Evolutionary conservation across 2,888 invertebrate genomes (phyloP).

Genomic region (Eristalinus aeneus): DNA sequence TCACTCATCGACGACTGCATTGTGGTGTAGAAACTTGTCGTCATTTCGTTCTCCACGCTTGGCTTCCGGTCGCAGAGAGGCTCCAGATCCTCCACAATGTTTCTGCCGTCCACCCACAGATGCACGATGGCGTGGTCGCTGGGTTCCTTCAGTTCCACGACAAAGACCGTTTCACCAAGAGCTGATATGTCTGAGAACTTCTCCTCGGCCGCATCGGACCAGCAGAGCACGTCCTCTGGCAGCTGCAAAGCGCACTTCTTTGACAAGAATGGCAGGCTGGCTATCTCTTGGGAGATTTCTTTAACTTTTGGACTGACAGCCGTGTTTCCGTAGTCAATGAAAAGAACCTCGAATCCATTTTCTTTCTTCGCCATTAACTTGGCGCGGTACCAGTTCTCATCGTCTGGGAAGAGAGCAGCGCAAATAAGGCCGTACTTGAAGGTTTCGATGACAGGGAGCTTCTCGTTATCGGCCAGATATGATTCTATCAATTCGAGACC

Average conservation of each 20-base stretch:
- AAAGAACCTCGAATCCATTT: conserved; percentile 84
- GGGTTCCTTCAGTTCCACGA: conserved; percentile 85
- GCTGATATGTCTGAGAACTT: conserved; percentile 86
- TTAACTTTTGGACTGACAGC: conserved; percentile 83
- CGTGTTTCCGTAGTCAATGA: conserved; percentile 87
- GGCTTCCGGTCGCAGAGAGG: conserved; percentile 81
- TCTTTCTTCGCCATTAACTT: conserved; percentile 83
- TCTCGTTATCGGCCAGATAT: conserved; percentile 83
- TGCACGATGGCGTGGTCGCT: conserved; percentile 85
- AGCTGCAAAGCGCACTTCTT: conserved; percentile 84
- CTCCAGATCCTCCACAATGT: conserved; percentile 84
- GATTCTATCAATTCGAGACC: conserved; percentile 84
- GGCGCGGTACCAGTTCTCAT: conserved; percentile 86
- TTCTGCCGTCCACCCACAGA: conserved; percentile 83
- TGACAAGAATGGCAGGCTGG: conserved; percentile 83
- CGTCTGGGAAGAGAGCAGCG: conserved; percentile 85
- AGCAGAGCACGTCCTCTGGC: conserved; percentile 83
- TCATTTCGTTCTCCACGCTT: conserved; percentile 71
- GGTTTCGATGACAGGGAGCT: conserved; percentile 81
- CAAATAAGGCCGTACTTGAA: conserved; percentile 82
- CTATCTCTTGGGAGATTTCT: conserved; percentile 84
- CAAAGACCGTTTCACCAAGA: conserved; percentile 87
- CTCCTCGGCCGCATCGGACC: conserved; percentile 85
- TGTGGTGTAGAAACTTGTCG: conserved; percentile 71
- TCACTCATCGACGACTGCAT: conserved; percentile 72